Conservation (phyloP, 2,113 vertebrate species). For the Hippocampus comes region DNA sequence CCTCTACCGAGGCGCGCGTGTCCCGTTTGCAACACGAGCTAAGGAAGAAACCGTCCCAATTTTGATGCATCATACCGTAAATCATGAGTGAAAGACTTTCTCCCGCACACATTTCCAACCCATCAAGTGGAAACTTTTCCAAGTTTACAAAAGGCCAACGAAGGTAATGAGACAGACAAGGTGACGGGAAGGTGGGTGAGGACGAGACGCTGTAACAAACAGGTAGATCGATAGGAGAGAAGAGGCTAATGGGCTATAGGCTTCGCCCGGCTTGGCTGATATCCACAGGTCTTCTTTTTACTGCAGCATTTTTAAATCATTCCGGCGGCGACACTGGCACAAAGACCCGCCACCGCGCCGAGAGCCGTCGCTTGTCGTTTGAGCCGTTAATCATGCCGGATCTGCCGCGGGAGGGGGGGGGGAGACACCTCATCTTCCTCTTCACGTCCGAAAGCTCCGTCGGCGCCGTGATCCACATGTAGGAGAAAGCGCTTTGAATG, state of each 20-base stretch:
- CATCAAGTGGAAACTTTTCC: constrained; percentile 5
- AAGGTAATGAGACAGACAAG: constrained; percentile 26
- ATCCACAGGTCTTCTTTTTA: constrained; percentile 39
- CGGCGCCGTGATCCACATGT: constrained; percentile 52
- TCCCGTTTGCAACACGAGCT: not conserved
- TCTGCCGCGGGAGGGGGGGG: constrained; percentile 28
- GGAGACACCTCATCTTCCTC: constrained; percentile 10
- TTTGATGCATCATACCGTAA: not conserved
- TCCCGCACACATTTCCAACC: not conserved
- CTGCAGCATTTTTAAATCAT: constrained; percentile 42
- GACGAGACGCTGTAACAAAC: constrained; percentile 1
- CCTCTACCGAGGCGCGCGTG: too few relatives aligned
- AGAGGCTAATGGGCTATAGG: constrained; percentile 24
- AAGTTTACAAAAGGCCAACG: constrained; percentile 27
- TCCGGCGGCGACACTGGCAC: constrained; percentile 41
- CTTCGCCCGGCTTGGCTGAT: constrained; percentile 4
- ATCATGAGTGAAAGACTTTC: not conserved
- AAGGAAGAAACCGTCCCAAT: not conserved
- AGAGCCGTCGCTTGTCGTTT: constrained; percentile 49
- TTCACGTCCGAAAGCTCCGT: constrained; percentile 35
- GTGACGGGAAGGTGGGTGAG: constrained; percentile 5
- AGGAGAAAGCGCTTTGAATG: constrained; percentile 3
- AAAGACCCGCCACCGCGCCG: constrained; percentile 41
- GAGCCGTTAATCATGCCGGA: constrained; percentile 64
- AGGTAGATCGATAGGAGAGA: constrained; percentile 12